A percentile compares a stretch with the other conserved stretches of the same genome.
These are phyloP conservation scores for Hermaeophaga mercurialis DNA, from an alignment of 2,888 invertebrate species.

Conservation along the genomic window DNA sequence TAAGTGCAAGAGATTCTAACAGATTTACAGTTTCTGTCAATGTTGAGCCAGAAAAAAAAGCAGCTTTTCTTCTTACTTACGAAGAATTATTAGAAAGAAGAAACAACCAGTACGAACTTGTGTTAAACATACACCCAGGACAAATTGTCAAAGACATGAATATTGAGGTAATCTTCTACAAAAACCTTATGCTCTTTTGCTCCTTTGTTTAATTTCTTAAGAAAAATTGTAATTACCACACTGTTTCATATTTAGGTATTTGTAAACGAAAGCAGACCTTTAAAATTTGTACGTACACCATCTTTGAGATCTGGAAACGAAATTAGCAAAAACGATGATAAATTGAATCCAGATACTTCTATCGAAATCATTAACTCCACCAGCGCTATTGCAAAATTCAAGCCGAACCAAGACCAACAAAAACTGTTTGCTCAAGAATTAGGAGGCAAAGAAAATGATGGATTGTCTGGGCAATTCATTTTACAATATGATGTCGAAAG, in stretches of 20 bases:
- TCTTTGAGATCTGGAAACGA: conserved; percentile 31
- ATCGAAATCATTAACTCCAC: conserved; percentile 45
- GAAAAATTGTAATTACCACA: no score
- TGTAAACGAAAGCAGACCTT: conserved; percentile 65
- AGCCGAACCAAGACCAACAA: conserved; percentile 65
- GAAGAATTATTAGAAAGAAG: conserved; percentile 71
- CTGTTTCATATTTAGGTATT: conserved; percentile 54
- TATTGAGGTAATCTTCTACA: conserved; percentile 56
- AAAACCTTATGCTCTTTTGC: no score
- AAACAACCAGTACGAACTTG: conserved; percentile 70
- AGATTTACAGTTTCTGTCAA: conserved; percentile 72
- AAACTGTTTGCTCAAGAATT: conserved; percentile 57
- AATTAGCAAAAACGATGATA: conserved; percentile 50
- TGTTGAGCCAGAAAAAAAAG: conserved; percentile 66
- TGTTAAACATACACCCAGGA: conserved; percentile 71
- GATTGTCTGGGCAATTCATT: conserved; percentile 68
- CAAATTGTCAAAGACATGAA: conserved; percentile 67
- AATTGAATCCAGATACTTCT: conserved; percentile 52
- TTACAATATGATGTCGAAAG: conserved; percentile 73
- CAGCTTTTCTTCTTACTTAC: conserved; percentile 73
- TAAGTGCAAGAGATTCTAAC: conserved; percentile 72
- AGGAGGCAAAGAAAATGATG: conserved; percentile 54
- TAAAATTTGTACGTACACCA: conserved; percentile 52
- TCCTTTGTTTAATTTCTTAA: no score
- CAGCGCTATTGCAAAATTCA: conserved; percentile 59